Conservation (phyloP, 2,797 vertebrate genomes). For the Chelidonichthys spinosus region DNA sequence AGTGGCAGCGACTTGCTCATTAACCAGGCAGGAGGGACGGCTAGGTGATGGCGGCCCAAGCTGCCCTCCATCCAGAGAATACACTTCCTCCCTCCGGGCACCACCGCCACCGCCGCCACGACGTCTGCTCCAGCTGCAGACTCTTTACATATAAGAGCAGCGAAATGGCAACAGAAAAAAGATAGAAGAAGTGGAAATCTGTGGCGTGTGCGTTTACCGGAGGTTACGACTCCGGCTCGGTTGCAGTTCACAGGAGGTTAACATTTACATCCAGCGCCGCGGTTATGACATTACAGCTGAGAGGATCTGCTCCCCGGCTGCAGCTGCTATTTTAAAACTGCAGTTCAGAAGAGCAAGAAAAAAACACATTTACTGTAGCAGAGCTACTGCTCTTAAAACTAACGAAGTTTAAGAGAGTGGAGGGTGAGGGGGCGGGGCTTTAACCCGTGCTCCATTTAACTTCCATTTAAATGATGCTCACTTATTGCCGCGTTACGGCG, state of each 20-base stretch:
- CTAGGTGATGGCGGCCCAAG: conserved; percentile 50
- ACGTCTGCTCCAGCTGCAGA: conserved; percentile 2
- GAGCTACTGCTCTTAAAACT: conserved; percentile 21
- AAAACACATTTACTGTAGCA: conserved; percentile 18
- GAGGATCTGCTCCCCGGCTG: conserved; percentile 26
- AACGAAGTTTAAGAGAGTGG: neutral
- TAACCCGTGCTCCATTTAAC: neutral
- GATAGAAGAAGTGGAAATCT: neutral
- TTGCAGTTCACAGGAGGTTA: conserved; percentile 44
- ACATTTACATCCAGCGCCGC: conserved; percentile 41
- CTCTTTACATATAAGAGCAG: neutral
- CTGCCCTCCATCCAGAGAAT: too few species aligned
- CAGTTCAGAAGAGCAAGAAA: neutral
- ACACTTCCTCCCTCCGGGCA: too few species aligned
- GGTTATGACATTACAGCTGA: conserved; percentile 47
- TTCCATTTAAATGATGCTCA: neutral
- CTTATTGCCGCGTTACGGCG: neutral
- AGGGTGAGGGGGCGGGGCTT: conserved; percentile 3
- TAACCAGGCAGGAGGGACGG: conserved; percentile 50
- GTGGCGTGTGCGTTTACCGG: neutral
- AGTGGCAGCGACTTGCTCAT: conserved; percentile 51
- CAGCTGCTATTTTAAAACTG: conserved; percentile 40
- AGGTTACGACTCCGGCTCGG: conserved; percentile 15
- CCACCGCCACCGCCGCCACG: neutral
- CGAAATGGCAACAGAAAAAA: conserved; percentile 12